Base-by-base conservation (phyloP, 2,797 vertebrate genomes). In the Trichosurus vulpecula region DNA sequence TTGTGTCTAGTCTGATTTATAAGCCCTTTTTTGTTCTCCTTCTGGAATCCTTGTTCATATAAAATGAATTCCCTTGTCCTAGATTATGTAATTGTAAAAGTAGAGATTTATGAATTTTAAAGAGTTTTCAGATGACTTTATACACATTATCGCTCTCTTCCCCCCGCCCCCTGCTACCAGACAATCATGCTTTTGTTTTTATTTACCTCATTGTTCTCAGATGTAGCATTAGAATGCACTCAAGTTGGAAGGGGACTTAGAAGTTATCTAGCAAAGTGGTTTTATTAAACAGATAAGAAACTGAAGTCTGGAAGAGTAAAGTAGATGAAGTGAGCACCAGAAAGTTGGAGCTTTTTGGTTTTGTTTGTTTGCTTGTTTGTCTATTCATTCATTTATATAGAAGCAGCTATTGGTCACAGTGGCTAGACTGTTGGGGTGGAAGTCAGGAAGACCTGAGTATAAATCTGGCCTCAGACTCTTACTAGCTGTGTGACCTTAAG, bases 41-140 rank as follows among this genome's bases (percentile, higher is more conserved):
- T 51, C 41, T 87, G 22, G 25, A 87, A 47, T 30, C 27, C 35
- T 30, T 14, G 1, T 81, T 41, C 5, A 51, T 53, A 92, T 89
- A 54, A 95, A 93, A 55, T 5, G 66, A 74, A 52, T 74, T 58
- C n/a, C 1, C 9, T 95, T 4, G 31, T 25, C 19, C 31, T 54
- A 58, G 0, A 47, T 87, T 25, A 87, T 87, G 25, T 87, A 87
- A 87, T 87, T 87, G 22, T 87, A 51, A 87, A 51, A 51, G 41
- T 27, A 87, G 9, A 87, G 74, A 27, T 87, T 47, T 87, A 53
- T 52, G 6, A 31, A 25, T 12, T 51, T 51, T 54, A 12, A 61
- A 41, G 47, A 41, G n/a, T 31, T 93, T 89, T 54, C 14, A 29
- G 13, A 57, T 94, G 29, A 55, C 81, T 96, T 95, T 94, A 56